phyloP scores from a whole-genome alignment of 2,113 vertebrate genomes.

The Lophotis ruficrista region DNA sequence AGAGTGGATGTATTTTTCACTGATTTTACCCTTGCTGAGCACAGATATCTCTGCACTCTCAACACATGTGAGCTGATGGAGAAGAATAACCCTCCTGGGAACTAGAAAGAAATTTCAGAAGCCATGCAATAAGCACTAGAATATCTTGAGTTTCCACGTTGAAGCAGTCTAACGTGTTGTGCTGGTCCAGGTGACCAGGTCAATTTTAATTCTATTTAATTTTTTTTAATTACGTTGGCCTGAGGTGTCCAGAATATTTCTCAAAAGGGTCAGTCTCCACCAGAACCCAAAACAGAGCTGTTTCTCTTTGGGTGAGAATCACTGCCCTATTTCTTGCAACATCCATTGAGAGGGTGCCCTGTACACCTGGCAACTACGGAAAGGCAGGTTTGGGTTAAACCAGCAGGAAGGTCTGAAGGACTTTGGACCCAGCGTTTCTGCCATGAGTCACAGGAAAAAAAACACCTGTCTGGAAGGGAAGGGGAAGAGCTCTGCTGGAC shows the following conservation, averaged over 20 bases:
- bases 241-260: not conserved
- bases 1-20: not conserved
- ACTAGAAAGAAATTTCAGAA: not conserved
- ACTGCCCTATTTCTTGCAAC: not conserved
- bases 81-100: not conserved
- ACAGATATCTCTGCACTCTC: not conserved
- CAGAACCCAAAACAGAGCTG: not conserved
- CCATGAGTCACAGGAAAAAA: not conserved
- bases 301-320: not conserved
- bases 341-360: not conserved
- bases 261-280: not conserved
- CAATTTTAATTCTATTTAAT: not conserved
- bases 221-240: not conserved
- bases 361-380: not conserved
- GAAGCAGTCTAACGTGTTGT: not conserved
- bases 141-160: not conserved
- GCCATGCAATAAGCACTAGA: not conserved
- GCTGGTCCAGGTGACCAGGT: not conserved
- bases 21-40: not conserved
- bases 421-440: rapidly evolving
- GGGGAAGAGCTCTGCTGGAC: not conserved
- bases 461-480: not conserved
- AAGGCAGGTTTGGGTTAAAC: not conserved
- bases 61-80: rapidly evolving
- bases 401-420: not conserved